Conservation (phyloP, 2,888 invertebrate species). For the Ormyrus nitidulus region DNA sequence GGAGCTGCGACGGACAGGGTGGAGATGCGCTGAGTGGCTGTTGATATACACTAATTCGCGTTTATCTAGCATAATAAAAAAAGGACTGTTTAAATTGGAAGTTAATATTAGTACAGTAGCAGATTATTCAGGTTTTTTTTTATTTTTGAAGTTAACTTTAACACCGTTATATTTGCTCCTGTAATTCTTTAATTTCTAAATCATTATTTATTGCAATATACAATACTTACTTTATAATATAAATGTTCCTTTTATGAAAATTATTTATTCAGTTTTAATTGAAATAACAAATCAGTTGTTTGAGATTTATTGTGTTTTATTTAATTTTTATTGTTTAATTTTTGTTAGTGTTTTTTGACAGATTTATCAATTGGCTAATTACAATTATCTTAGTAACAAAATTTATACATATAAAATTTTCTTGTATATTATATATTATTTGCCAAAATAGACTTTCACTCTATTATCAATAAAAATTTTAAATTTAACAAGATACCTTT, state of each 20-base stretch:
- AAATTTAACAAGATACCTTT: constrained; percentile 26
- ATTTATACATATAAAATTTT: constrained; percentile 36
- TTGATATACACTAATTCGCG: too few relatives aligned
- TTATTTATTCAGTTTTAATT: neutral
- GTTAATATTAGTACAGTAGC: too few relatives aligned
- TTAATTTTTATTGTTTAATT: constrained; percentile 36
- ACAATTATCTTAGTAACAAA: constrained; percentile 23
- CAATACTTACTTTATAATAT: too few relatives aligned
- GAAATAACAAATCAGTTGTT: constrained; percentile 4
- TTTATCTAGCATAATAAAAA: too few relatives aligned
- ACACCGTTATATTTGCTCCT: too few relatives aligned
- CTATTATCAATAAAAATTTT: constrained; percentile 19
- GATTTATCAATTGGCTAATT: constrained; percentile 16
- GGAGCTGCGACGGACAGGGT: too few relatives aligned
- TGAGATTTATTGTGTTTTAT: constrained; percentile 13
- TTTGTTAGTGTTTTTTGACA: constrained; percentile 31
- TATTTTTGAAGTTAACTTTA: too few relatives aligned
- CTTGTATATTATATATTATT: neutral
- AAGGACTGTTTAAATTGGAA: too few relatives aligned
- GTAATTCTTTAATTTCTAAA: too few relatives aligned
- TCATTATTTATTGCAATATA: too few relatives aligned
- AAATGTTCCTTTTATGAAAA: neutral
- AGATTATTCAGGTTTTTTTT: too few relatives aligned
- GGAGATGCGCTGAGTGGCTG: too few relatives aligned
- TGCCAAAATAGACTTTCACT: constrained; percentile 12